Evolutionary conservation across 2,888 invertebrate genomes (phyloP), one percentile per base, ranked within the genome.

Genomic region (Conops quadrifasciatus): DNA sequence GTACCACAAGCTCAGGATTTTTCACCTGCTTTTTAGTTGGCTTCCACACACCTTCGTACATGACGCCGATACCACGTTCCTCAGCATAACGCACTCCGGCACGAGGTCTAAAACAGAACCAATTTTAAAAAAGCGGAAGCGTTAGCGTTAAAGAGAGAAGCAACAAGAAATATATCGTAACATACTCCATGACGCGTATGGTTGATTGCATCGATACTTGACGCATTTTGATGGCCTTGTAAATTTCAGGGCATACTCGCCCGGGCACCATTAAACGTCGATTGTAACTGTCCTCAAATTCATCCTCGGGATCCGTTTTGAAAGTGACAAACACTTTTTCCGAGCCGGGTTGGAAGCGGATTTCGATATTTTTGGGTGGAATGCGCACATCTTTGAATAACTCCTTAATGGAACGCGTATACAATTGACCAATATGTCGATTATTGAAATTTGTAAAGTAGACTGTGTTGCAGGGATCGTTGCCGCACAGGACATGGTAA

Each of bases 401-500:
- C 1, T 90, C 87, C 80, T 90, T 91, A 43, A 94, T 89, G 1
- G 88, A 87, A 13, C 88, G 84, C 0, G 90, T 88, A 81, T 95
- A 95, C 5, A 95, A 81, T 60, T 88, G 87, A 0, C 91, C 91
- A 11, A 94, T 93, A 79, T 93, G 92, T 7, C 88, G 84, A 0
- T 85, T 82, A 49, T 89, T 89, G 82, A 90, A 90, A 70, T 89
- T 88, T 0, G 83, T 86, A 47, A 89, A 92, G 78, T 89, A 91
- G 1, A 94, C 93, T 0, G 96, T 93, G 72, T 89, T 90, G 67
- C 89, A 89, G 0, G 95, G 95, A 86, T 96, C 91, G 43, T 90
- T 87, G 0, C 94, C 94, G 24, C 89, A 89, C 0, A 96, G 86
- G 0, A 83, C 81, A 76, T 90, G 91, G 3, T 91, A 89, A 0